These are phyloP conservation scores for Volucella inflata DNA, from an alignment of 2,888 invertebrate species.

Conservation along the genomic window DNA sequence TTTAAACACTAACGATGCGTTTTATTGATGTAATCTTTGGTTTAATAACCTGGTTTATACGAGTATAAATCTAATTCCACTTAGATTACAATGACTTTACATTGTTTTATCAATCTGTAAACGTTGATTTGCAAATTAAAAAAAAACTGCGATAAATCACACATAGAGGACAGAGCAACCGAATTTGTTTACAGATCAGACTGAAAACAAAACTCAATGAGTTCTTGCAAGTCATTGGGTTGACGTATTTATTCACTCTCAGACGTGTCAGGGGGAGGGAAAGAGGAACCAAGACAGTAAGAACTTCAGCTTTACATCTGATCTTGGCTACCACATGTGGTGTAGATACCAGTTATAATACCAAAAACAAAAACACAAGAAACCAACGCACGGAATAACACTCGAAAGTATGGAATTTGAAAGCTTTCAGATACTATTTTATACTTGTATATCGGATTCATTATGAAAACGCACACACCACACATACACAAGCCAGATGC, in stretches of 20 bases:
- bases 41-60: not conserved
- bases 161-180: constrained; percentile 15
- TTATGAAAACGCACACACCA: not conserved
- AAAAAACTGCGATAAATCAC: constrained; percentile 14
- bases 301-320: not conserved
- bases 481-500: not conserved
- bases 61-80: constrained; percentile 10
- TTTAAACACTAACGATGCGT: constrained; percentile 5
- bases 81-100: constrained; percentile 25
- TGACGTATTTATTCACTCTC: constrained; percentile 30
- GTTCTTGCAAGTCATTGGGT: constrained; percentile 49
- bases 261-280: not conserved
- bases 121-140: constrained; percentile 14
- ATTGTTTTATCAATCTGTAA: constrained; percentile 37
- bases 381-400: too few species aligned
- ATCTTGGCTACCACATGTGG: not conserved
- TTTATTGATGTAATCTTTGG: constrained; percentile 33
- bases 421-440: not conserved
- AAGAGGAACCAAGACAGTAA: not conserved
- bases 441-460: not conserved
- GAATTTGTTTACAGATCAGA: constrained; percentile 8
- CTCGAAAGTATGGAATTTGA: constrained; percentile 1
- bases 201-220: not conserved
- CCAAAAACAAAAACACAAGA: not conserved
- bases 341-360: not conserved